These are phyloP conservation scores for Gila robusta DNA, from an alignment of 2,797 vertebrate genomes.

Conservation along the genomic window DNA sequence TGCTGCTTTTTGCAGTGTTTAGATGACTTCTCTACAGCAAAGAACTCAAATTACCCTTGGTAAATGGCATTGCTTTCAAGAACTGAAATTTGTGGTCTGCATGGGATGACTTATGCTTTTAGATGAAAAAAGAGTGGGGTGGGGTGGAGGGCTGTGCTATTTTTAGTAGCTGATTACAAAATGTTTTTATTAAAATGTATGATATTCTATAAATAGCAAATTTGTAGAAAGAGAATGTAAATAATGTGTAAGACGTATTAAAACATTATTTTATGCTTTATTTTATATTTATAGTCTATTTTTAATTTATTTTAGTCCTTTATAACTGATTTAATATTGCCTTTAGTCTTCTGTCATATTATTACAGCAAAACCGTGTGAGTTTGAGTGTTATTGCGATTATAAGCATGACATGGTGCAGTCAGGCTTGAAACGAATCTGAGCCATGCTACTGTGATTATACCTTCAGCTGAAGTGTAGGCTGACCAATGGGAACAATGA, in stretches of 20 bases:
- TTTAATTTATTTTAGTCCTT: too few species aligned
- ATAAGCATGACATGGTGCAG: constrained; percentile 45
- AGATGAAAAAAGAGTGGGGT: not conserved
- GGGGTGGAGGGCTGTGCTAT: not conserved
- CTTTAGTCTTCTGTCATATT: constrained; percentile 14
- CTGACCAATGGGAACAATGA: constrained; percentile 50
- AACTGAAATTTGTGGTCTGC: not conserved
- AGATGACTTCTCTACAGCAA: constrained; percentile 13
- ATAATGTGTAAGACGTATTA: not conserved
- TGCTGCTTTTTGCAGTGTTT: not conserved
- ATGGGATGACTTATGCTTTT: not conserved
- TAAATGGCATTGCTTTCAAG: constrained; percentile 2
- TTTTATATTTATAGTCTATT: not conserved
- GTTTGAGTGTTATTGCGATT: constrained; percentile 12
- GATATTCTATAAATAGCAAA: not conserved
- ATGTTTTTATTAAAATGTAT: not conserved
- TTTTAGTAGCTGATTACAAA: not conserved
- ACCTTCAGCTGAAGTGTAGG: constrained; percentile 30
- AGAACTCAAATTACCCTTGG: not conserved
- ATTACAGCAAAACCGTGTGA: constrained; percentile 8
- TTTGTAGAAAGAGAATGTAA: not conserved
- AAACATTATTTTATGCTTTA: not conserved
- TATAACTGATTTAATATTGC: too few species aligned
- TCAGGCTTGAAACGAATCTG: constrained; percentile 49
- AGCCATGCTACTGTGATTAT: constrained; percentile 48